Evolutionary conservation across 2,797 vertebrate genomes (phyloP), one percentile per base, ranked within the genome.

Genomic region (Distichodus sexfasciatus): DNA sequence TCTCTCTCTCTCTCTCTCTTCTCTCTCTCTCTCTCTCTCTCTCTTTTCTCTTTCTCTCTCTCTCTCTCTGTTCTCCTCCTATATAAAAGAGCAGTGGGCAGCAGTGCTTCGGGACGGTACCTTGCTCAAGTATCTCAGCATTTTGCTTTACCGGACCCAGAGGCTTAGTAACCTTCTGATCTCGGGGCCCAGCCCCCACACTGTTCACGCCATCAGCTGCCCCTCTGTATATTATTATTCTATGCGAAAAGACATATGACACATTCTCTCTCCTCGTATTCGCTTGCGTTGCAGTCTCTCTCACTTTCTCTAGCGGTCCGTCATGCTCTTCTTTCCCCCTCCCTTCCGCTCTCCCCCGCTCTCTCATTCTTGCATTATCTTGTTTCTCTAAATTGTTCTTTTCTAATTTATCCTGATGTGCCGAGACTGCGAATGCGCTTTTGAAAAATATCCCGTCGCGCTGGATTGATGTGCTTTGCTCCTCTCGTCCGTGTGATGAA

Each of bases 381-480:
- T 24, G 12, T 12, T 2, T 19, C 46, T 24, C 14, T 28, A 29
- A 1, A 31, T 40, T 23, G 38, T 21, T 21, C n/a, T 26, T 17
- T 46, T 28, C 3, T 35, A 19, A 46, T 47, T 54, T 24, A 21
- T 57, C 46, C 64, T 15, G 28, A 15, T 26, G 38, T 23, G 41
- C 2, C 10, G 1, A 7, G 19, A 44, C 28, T 55, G 12, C 7
- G 28, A 35, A 66, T 35, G 28, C 36, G 15, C 10, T 55, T 33
- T 55, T 44, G 51, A 35, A 26, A 35, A 55, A 15, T 24, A 23
- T 11, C 48, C 48, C 6, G 48, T 26, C n/a, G 50, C 23, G 48
- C 15, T 53, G 10, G 48, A 53, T 28, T 53, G 48, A 54, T 44
- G 15, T 54, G 36, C 8, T 65, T 66, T 66, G 15, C 50, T 41